phyloP scores from a whole-genome alignment of 2,888 invertebrate species.

The Dastarcus helophoroides region DNA sequence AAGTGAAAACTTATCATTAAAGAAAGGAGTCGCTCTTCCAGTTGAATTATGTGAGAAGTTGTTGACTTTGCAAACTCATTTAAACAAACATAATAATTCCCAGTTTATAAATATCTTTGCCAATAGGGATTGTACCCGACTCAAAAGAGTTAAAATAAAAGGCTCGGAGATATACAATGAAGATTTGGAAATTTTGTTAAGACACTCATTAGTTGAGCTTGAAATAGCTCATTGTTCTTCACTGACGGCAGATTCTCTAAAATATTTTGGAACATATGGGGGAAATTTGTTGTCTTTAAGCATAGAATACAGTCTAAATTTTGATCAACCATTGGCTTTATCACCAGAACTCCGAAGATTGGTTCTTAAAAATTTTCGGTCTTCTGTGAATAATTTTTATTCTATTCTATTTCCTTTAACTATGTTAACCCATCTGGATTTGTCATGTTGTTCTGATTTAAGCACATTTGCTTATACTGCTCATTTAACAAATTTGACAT shows the following conservation, averaged over 20 bases:
- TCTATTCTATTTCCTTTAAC: constrained; percentile 48
- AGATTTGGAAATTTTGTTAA: constrained; percentile 57
- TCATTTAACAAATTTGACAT: constrained; percentile 55
- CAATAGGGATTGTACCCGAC: constrained; percentile 52
- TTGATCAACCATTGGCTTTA: no score
- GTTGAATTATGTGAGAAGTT: constrained; percentile 62
- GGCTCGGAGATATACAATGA: constrained; percentile 61
- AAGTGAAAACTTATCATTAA: constrained; percentile 41
- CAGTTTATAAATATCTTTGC: constrained; percentile 60
- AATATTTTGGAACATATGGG: constrained; percentile 56
- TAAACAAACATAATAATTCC: constrained; percentile 43
- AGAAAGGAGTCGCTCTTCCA: constrained; percentile 53
- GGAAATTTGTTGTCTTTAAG: constrained; percentile 57
- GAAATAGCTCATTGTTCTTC: constrained; percentile 64
- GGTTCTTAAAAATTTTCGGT: constrained; percentile 44
- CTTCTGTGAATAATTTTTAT: no score
- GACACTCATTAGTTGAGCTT: constrained; percentile 62
- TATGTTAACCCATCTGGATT: constrained; percentile 56
- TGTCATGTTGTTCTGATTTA: constrained; percentile 54
- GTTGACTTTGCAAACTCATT: constrained; percentile 45
- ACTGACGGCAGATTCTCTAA: constrained; percentile 51
- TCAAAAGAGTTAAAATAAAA: constrained; percentile 57
- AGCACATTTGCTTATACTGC: constrained; percentile 56
- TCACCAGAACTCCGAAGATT: constrained; percentile 39
- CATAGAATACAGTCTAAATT: constrained; percentile 47